These are phyloP conservation scores for Pandion haliaetus DNA, from an alignment of 2,113 vertebrate species.

Conservation along the genomic window DNA sequence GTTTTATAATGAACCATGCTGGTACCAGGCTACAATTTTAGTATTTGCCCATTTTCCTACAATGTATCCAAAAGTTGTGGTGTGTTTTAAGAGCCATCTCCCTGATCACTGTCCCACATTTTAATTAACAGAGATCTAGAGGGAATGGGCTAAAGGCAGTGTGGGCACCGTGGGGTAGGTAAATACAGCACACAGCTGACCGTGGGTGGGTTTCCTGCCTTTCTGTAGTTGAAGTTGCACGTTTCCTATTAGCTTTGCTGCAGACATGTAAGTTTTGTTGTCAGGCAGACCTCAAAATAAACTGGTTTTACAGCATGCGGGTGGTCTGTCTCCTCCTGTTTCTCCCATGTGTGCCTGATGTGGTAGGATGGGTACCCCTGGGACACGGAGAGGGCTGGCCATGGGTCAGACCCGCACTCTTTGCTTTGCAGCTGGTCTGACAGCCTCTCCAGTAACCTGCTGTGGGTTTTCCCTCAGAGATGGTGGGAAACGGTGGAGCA, in stretches of 20 bases:
- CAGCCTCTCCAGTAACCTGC: background rate
- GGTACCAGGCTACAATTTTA: background rate
- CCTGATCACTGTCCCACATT: background rate
- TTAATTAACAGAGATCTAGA: background rate
- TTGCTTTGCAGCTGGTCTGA: background rate
- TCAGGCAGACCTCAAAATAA: slow-evolving; percentile 29
- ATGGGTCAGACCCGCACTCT: rapidly evolving
- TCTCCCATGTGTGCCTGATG: background rate
- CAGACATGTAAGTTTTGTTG: background rate
- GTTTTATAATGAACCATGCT: background rate
- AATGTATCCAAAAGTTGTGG: background rate
- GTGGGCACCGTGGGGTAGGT: background rate
- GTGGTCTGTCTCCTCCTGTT: background rate
- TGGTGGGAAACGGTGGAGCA: background rate
- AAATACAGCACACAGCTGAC: background rate
- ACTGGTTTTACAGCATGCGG: background rate
- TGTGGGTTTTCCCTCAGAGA: rapidly evolving
- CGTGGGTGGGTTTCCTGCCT: background rate
- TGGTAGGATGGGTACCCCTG: background rate
- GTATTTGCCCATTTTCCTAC: background rate
- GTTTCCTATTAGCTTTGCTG: background rate
- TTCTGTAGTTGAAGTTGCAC: background rate
- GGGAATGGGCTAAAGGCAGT: background rate
- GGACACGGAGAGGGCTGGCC: background rate
- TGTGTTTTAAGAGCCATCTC: background rate